A percentile compares a stretch with the other conserved stretches of the same genome.
phyloP scores from a whole-genome alignment of 2,888 invertebrate genomes.

The Brenthis hecate region DNA sequence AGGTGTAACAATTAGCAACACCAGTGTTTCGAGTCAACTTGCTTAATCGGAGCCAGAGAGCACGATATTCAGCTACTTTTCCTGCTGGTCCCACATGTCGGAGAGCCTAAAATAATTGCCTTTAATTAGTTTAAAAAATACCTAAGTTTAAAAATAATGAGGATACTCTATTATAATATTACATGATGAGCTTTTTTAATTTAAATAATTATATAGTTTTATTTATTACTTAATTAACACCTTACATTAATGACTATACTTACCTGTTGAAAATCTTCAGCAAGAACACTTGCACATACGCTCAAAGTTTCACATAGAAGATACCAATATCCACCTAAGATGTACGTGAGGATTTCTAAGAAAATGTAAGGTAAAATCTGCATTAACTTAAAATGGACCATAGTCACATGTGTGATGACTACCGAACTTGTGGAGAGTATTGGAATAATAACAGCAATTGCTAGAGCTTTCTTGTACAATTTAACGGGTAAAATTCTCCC shows the following conservation, averaged over 20 bases:
- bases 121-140: no score
- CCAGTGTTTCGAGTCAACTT: slow-evolving; percentile 86
- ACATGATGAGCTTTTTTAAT: no score
- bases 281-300: slow-evolving; percentile 84
- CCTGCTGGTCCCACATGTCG: slow-evolving; percentile 86
- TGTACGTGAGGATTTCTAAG: slow-evolving; percentile 85
- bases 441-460: slow-evolving; percentile 83
- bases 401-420: slow-evolving; percentile 86
- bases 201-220: no score
- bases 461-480: slow-evolving; percentile 82
- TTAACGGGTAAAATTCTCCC: slow-evolving; percentile 81
- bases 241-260: not conserved
- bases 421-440: slow-evolving; percentile 84
- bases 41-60: slow-evolving; percentile 87
- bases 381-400: slow-evolving; percentile 85
- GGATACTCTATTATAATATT: no score
- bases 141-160: no score
- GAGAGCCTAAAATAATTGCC: slow-evolving; percentile 72
- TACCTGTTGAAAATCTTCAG: slow-evolving; percentile 86
- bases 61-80: slow-evolving; percentile 86
- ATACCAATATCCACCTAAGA: slow-evolving; percentile 88
- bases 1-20: slow-evolving; percentile 85
- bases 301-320: slow-evolving; percentile 86
- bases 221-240: not conserved
- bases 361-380: slow-evolving; percentile 87